phyloP scores from a whole-genome alignment of 2,888 invertebrate genomes.

The Lepetodrilus schrolli region DNA sequence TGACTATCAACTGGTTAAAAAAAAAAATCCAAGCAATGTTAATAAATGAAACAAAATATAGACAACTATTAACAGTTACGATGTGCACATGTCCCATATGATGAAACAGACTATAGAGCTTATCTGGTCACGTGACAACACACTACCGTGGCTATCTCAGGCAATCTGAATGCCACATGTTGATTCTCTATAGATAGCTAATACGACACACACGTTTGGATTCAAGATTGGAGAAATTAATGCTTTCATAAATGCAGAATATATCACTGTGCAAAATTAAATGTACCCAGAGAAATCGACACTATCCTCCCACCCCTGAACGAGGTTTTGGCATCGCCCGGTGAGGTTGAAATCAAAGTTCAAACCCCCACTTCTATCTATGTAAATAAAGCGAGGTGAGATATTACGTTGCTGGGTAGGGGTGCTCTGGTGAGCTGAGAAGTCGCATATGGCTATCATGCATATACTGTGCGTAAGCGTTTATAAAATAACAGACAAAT shows the following conservation, averaged over 20 bases:
- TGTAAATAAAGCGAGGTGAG: constrained; percentile 22
- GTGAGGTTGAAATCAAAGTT: constrained; percentile 23
- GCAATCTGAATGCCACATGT: constrained; percentile 6
- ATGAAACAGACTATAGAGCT: constrained; percentile 14
- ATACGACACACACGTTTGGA: too few species aligned
- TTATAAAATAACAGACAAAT: too few species aligned
- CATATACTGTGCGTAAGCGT: too few species aligned
- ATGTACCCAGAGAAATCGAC: not conserved
- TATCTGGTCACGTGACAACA: constrained; percentile 20
- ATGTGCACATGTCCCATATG: not conserved
- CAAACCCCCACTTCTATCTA: constrained; percentile 22
- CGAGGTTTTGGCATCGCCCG: not conserved
- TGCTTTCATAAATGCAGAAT: too few species aligned
- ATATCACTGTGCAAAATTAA: too few species aligned
- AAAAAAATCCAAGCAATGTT: not conserved
- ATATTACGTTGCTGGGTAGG: not conserved
- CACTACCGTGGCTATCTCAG: not conserved
- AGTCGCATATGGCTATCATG: too few species aligned
- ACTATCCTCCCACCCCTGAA: constrained; percentile 7
- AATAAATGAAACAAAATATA: not conserved
- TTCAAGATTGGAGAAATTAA: constrained; percentile 6
- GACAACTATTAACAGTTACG: not conserved
- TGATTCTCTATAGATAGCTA: not conserved
- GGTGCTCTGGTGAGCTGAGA: constrained; percentile 5
- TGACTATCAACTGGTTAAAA: too few species aligned